Evolutionary conservation across 2,113 vertebrate species (phyloP).

Genomic region (Oryzias woworae): DNA sequence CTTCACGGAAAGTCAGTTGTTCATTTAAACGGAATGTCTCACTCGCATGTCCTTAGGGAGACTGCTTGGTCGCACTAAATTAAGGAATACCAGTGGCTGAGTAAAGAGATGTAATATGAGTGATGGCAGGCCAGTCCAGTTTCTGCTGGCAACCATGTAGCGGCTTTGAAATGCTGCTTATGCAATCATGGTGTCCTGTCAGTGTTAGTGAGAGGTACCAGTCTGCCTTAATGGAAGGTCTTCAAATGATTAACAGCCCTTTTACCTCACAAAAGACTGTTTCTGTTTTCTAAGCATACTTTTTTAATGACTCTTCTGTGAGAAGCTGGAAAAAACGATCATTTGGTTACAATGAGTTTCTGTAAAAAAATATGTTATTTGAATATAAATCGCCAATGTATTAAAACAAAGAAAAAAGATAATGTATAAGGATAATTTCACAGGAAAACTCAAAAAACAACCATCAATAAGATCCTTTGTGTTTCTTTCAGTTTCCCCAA

Average conservation of each 20-base stretch:
- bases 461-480: not conserved
- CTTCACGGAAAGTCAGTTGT: constrained; percentile 43
- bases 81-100: constrained; percentile 15
- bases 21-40: constrained; percentile 59
- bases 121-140: constrained; percentile 28
- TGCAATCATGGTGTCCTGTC: constrained; percentile 53
- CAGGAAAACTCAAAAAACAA: not conserved
- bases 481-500: constrained; percentile 9
- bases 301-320: no score
- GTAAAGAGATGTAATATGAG: constrained; percentile 24
- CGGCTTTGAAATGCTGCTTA: constrained; percentile 53
- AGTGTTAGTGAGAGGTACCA: constrained; percentile 65
- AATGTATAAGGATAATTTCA: not conserved
- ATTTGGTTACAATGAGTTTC: no score
- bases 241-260: constrained; percentile 69
- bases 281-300: constrained; percentile 3
- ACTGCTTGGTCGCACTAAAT: constrained; percentile 10
- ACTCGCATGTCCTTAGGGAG: constrained; percentile 43
- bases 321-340: no score
- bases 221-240: constrained; percentile 69
- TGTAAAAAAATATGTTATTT: no score
- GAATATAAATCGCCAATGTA: no score
- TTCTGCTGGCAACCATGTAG: constrained; percentile 37
- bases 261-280: constrained; percentile 69
- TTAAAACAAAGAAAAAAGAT: not conserved